These are phyloP conservation scores for Thripadectes ignobilis DNA, from an alignment of 2,797 vertebrate species.

Conservation along the genomic window DNA sequence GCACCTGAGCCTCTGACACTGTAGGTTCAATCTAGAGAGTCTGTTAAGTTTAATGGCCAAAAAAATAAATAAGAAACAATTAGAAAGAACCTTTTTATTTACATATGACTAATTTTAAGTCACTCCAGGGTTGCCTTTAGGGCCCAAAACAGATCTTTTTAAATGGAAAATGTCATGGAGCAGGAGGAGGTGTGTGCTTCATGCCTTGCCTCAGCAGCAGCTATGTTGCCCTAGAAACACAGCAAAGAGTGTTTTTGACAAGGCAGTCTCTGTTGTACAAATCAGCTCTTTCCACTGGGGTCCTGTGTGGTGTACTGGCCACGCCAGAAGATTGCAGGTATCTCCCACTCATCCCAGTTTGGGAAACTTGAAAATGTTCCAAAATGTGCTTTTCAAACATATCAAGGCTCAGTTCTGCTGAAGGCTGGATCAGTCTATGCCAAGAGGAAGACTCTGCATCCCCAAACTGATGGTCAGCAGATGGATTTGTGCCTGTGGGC, in stretches of 20 bases:
- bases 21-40: background rate
- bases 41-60: background rate
- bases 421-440: no score
- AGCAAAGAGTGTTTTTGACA: background rate
- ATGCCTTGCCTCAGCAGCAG: background rate
- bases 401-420: background rate
- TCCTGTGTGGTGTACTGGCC: background rate
- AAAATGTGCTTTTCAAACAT: background rate
- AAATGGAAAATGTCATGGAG: background rate
- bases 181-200: background rate
- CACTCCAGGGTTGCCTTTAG: background rate
- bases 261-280: background rate
- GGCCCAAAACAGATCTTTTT: background rate
- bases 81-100: background rate
- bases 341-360: background rate
- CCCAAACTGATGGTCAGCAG: background rate
- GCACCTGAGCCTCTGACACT: background rate
- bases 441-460: background rate
- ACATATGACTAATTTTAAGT: background rate
- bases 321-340: background rate
- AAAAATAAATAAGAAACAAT: background rate
- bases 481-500: background rate
- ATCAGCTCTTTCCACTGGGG: background rate
- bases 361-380: background rate
- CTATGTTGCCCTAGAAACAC: conserved; percentile 1